Percentiles rank a stretch among this genome's conserved stretches.
Conservation (phyloP, 1,140 invertebrate species). For the Trypoxylus dichotomus region DNA sequence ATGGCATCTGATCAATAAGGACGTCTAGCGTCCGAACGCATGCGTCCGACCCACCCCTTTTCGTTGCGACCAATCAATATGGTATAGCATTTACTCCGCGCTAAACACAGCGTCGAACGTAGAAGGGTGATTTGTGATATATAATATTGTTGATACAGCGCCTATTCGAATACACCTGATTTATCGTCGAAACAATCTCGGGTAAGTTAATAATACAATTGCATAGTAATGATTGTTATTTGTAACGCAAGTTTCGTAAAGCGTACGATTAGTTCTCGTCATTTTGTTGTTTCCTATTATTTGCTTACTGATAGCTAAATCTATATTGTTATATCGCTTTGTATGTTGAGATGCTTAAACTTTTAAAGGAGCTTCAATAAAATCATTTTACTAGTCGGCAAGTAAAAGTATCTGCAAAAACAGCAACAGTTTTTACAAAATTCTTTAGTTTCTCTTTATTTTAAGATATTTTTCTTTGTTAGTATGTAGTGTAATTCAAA, state of each 20-base stretch:
- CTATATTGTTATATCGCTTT: too few species aligned
- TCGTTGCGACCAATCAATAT: not conserved
- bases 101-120: not conserved
- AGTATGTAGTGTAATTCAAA: too few species aligned
- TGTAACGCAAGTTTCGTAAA: slow-evolving; percentile 53
- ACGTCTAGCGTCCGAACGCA: not conserved
- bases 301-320: too few species aligned
- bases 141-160: not conserved
- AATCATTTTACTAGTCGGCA: too few species aligned
- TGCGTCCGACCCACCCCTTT: not conserved
- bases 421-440: too few species aligned
- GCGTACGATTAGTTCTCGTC: too few species aligned
- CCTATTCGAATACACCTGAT: not conserved
- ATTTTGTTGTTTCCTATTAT: too few species aligned
- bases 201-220: not conserved
- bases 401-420: too few species aligned
- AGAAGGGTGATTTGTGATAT: slow-evolving; percentile 1
- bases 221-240: slow-evolving; percentile 2
- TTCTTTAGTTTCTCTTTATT: too few species aligned
- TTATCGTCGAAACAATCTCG: not conserved
- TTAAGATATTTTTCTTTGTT: too few species aligned
- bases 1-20: not conserved
- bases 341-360: too few species aligned
- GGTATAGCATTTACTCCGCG: not conserved
- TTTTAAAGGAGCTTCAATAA: too few species aligned